Base-by-base conservation (phyloP, 2,797 vertebrate species). In the Chloroceryle inda region DNA sequence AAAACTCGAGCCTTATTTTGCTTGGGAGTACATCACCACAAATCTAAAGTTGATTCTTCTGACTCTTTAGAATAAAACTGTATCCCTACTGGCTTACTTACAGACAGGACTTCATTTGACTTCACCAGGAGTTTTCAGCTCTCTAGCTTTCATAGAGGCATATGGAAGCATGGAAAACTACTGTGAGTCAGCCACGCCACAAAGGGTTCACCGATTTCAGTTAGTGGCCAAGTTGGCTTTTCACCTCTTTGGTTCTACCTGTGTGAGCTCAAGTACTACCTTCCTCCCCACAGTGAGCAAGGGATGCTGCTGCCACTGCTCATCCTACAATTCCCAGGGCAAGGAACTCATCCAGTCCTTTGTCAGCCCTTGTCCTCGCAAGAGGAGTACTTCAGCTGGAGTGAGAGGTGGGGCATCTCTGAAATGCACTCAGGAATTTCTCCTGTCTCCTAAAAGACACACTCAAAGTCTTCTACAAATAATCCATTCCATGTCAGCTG, bases 11-110 rank as follows among this genome's bases (percentile, higher is more conserved):
- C 35, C 53, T 73, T 55, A 45, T 66, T 59, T 83, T 78, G 53
- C 84, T 80, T 62, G 22, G 33, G 72, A 45, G 10, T 52, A 42
- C 9, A 1, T n/a, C 83, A 24, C n/a, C 63, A 78, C 55, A 73
- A 89, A 83, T 69, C 50, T 84, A 56, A 89, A 92, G 69, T 73
- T 67, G 88, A 84, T 92, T 92, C 7, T 50, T 45, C 63, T 85
- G 79, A 64, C 55, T 81, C 42, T 91, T 66, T 4, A 67, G 45
- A 73, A 81, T 76, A 84, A 76, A 10, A 19, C 55, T 84, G 75
- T 27, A 62, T 45, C 31, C 47, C 58, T 40, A 29, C 50, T 63
- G 22, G 22, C 26, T 94, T 84, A 52, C 61, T 81, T 89, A 89
- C 58, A 40, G 4, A 38, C 38, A 76, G 11, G 27, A 81, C 33